These are phyloP conservation scores for Platalea minor DNA, from an alignment of 2,797 vertebrate genomes.

Conservation along the genomic window DNA sequence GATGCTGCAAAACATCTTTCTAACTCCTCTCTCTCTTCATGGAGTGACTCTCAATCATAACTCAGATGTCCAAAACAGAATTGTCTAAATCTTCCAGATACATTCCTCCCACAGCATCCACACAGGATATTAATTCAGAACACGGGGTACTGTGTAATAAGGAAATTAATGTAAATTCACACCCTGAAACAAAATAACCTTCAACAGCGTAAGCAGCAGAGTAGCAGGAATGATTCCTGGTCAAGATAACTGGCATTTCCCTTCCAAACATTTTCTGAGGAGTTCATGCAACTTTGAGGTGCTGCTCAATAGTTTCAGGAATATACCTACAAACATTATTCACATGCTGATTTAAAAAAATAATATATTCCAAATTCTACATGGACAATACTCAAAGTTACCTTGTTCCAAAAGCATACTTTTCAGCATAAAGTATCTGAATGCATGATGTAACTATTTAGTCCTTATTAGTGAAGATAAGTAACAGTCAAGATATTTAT, in stretches of 20 bases:
- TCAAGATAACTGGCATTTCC: neutral
- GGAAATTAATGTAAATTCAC: neutral
- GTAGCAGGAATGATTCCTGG: neutral
- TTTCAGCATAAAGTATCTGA: neutral
- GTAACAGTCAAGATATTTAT: neutral
- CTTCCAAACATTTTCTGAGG: neutral
- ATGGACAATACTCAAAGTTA: neutral
- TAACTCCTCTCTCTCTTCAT: neutral
- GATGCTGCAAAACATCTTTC: neutral
- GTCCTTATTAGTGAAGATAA: neutral
- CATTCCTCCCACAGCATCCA: neutral
- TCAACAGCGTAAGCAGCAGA: neutral
- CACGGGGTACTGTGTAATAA: neutral
- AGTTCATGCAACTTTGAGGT: neutral
- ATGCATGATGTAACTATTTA: neutral
- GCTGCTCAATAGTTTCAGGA: neutral
- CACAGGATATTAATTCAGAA: neutral
- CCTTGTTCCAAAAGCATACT: neutral
- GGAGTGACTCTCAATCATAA: neutral
- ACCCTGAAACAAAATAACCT: neutral
- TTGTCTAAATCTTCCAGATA: neutral
- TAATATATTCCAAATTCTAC: neutral
- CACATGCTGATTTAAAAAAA: neutral
- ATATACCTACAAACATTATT: neutral
- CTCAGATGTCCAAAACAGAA: neutral